A percentile compares a stretch with the other conserved stretches of the same genome.
These are phyloP conservation scores for Spicauda simplicius DNA, from an alignment of 2,888 invertebrate genomes.

Conservation along the genomic window DNA sequence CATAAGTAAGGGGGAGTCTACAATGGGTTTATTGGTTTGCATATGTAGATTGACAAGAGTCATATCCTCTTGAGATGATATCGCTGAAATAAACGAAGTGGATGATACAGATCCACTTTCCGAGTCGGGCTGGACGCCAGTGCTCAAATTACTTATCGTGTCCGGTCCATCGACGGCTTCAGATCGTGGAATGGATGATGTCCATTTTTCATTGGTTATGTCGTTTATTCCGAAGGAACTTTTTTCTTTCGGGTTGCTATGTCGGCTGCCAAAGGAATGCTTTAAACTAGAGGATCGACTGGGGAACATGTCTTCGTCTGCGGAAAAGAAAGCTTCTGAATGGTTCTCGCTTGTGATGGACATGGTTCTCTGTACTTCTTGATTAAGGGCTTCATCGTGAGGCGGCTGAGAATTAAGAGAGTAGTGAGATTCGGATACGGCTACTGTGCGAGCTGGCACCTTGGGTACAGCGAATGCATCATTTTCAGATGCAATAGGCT, in stretches of 20 bases:
- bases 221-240: slow-evolving; percentile 84
- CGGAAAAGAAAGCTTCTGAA: slow-evolving; percentile 96
- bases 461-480: slow-evolving; percentile 71
- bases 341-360: slow-evolving; percentile 96
- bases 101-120: slow-evolving; percentile 93
- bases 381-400: slow-evolving; percentile 84
- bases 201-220: slow-evolving; percentile 72
- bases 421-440: slow-evolving; percentile 88
- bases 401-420: slow-evolving; percentile 85
- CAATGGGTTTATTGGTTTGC: slow-evolving; percentile 96
- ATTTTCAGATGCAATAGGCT: slow-evolving; percentile 53
- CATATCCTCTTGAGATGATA: slow-evolving; percentile 96
- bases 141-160: slow-evolving; percentile 71
- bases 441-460: slow-evolving; percentile 78
- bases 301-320: slow-evolving; percentile 93
- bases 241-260: slow-evolving; percentile 78
- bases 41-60: slow-evolving; percentile 96
- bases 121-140: slow-evolving; percentile 85
- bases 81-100: slow-evolving; percentile 94
- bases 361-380: slow-evolving; percentile 91
- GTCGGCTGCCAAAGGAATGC: slow-evolving; percentile 85
- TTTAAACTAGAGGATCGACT: slow-evolving; percentile 88
- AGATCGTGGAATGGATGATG: slow-evolving; percentile 66
- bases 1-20: slow-evolving; percentile 97
- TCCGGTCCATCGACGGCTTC: slow-evolving; percentile 68